These are phyloP conservation scores for Rhingia campestris DNA, from an alignment of 2,888 invertebrate species.

Conservation along the genomic window DNA sequence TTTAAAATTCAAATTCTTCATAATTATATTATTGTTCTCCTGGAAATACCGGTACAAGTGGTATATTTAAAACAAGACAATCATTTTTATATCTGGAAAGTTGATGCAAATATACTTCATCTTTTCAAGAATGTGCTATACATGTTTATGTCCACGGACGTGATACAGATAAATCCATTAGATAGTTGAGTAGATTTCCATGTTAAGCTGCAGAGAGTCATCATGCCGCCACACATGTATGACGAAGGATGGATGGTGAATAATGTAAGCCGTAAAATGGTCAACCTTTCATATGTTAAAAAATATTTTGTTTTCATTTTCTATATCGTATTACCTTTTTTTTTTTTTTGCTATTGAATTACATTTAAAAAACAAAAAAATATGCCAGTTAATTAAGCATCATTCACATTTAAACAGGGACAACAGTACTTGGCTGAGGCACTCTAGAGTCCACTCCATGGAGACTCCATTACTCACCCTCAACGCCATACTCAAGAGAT, in stretches of 20 bases:
- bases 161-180: slow-evolving; percentile 55
- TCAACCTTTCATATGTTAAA: slow-evolving; percentile 35
- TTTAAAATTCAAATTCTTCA: no score
- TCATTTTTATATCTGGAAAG: neutral
- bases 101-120: neutral
- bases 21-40: no score
- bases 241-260: slow-evolving; percentile 49
- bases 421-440: slow-evolving; percentile 53
- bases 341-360: slow-evolving; percentile 15
- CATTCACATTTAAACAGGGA: slow-evolving; percentile 59
- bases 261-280: slow-evolving; percentile 55
- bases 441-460: slow-evolving; percentile 49
- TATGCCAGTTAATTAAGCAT: slow-evolving; percentile 66
- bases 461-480: neutral
- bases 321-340: slow-evolving; percentile 34
- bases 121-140: neutral
- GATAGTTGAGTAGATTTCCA: slow-evolving; percentile 66
- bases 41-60: no score
- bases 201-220: slow-evolving; percentile 50
- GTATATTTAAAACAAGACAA: no score
- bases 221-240: slow-evolving; percentile 19
- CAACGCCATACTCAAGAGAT: slow-evolving; percentile 46
- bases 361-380: slow-evolving; percentile 23
- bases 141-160: slow-evolving; percentile 1
- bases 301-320: neutral